Base-by-base conservation (phyloP, 2,888 invertebrate species). In the Philereme transversata region DNA sequence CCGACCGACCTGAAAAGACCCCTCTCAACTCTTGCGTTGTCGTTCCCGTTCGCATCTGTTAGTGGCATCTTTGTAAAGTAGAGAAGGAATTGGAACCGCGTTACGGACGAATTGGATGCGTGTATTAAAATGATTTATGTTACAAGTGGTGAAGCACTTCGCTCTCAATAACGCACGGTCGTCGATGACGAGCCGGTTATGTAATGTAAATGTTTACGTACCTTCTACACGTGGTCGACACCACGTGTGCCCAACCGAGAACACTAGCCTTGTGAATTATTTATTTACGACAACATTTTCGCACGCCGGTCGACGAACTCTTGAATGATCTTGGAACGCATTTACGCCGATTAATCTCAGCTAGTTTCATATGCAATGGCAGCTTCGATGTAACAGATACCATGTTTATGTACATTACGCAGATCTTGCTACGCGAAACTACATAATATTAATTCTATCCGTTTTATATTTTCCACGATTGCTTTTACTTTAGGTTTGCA, bases 261-360 rank as follows among this genome's bases (percentile, higher is more conserved):
- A 89, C 89, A 90, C 91, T 90, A 92, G 91, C 91, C 91, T 92
- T 92, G 91, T 92, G 91, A 92, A 91, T 91, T 92, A 92, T 92
- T 91, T 92, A 92, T 92, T 92, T 92, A 90, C 91, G 91, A 90
- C 89, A 89, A 88, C 90, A 90, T 91, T 90, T 90, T 91, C 91
- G 90, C 91, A 91, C 91, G 91, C 86, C 88, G 91, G 91, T 90
- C 91, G 86, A 83, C 74, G 91, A 92, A 88, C 91, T 87, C 87
- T 76, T 76, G 81, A 85, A 82, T 88, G 88, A 87, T 91, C 90
- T 91, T 90, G 90, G 82, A 87, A 87, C 87, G 85, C 84, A 88
- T 89, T 87, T 86, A 86, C 84, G 79, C 75, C 85, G 86, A 90
- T 91, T 90, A 90, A 90, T 88, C 86, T 85, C 79, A 69, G 70